A percentile compares a stretch with the other conserved stretches of the same genome.
Evolutionary conservation across 2,113 vertebrate species (phyloP).

Genomic region (Pachyramphus minor): DNA sequence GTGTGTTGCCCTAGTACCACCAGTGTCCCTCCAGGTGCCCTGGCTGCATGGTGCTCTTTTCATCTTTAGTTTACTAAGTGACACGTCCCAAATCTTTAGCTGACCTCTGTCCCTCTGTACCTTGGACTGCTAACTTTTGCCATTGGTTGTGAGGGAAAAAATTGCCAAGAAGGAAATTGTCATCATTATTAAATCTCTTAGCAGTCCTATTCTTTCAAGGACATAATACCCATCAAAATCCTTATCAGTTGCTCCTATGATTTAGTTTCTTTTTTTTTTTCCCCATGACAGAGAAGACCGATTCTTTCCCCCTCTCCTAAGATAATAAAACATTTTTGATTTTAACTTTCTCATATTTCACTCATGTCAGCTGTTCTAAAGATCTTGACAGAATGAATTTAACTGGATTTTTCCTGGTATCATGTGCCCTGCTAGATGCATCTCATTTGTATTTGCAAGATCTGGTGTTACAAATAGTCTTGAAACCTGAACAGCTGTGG

Average conservation of each 20-base stretch:
- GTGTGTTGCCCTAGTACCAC: not conserved
- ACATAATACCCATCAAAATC: not conserved
- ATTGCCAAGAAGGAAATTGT: not conserved
- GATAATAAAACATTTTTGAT: not conserved
- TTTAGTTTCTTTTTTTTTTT: not conserved
- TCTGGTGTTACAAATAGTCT: not conserved
- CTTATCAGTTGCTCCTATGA: not conserved
- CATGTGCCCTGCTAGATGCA: not conserved
- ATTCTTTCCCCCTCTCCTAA: not conserved
- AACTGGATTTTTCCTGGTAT: not conserved
- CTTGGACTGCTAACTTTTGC: not conserved
- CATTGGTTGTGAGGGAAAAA: not conserved
- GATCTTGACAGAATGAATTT: not conserved
- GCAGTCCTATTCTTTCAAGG: not conserved
- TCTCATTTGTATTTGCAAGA: not conserved
- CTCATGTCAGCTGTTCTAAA: not conserved
- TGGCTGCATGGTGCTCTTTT: not conserved
- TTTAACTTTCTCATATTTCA: not conserved
- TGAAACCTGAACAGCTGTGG: not conserved
- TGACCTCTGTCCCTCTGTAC: not conserved
- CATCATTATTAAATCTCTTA: not conserved
- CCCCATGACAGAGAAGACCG: not conserved
- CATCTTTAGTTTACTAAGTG: not conserved
- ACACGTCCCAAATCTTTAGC: not conserved
- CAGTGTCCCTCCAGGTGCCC: not conserved